These are phyloP conservation scores for Ooceraea biroi DNA, from an alignment of 1,140 invertebrate genomes.

Conservation along the genomic window DNA sequence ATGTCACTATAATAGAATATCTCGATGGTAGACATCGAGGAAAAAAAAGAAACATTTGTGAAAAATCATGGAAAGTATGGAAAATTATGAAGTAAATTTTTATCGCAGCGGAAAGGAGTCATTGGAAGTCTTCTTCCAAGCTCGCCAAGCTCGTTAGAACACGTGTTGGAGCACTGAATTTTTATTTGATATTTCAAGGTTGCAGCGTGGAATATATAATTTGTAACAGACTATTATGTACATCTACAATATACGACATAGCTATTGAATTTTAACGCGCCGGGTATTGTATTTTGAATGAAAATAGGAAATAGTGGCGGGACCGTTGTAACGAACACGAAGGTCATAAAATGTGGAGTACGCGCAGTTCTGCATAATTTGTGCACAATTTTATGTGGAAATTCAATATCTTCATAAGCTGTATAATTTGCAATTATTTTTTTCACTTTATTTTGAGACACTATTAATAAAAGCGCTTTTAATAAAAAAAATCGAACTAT, in stretches of 20 bases:
- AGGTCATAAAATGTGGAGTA: background rate
- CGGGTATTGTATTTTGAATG: background rate
- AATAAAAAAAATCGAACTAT: background rate
- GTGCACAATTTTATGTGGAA: constrained; percentile 19
- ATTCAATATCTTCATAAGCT: constrained; percentile 22
- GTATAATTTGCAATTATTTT: constrained; percentile 10
- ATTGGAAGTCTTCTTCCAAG: background rate
- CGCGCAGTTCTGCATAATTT: background rate
- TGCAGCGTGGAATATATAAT: background rate
- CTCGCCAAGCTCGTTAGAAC: background rate
- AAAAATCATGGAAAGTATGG: background rate
- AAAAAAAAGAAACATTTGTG: background rate
- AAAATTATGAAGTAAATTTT: background rate
- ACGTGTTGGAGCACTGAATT: background rate
- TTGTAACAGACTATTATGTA: background rate
- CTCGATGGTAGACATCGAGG: background rate
- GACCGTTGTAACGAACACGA: background rate
- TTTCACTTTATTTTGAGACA: background rate
- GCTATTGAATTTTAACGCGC: background rate
- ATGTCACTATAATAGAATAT: background rate
- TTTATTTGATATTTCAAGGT: constrained; percentile 5
- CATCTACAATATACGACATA: background rate
- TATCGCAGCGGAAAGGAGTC: background rate
- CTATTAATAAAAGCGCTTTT: constrained; percentile 7
- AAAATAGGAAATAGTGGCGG: background rate